These are phyloP conservation scores for Poeciliopsis occidentalis DNA, from an alignment of 2,113 vertebrate species.

Conservation along the genomic window DNA sequence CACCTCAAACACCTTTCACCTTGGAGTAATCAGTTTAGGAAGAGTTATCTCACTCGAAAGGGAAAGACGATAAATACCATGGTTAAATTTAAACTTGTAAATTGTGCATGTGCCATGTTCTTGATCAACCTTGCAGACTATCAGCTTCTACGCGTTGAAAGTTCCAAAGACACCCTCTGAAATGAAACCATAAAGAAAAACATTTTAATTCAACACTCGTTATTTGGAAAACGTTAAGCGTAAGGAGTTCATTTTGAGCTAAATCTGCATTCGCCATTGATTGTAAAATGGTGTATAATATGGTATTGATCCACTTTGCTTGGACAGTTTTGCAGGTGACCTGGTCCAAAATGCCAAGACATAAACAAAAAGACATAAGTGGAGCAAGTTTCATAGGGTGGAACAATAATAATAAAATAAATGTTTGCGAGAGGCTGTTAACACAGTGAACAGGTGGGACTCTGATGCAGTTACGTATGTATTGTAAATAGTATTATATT, in stretches of 20 bases:
- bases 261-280: constrained; percentile 8
- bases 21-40: constrained; percentile 42
- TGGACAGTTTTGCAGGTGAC: constrained; percentile 1
- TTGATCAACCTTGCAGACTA: constrained; percentile 50
- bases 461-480: constrained; percentile 45
- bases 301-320: constrained; percentile 3
- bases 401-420: constrained; percentile 31
- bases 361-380: constrained; percentile 6
- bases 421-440: constrained; percentile 31
- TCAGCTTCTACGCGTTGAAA: constrained; percentile 36
- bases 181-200: constrained; percentile 13
- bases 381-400: constrained; percentile 15
- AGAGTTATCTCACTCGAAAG: constrained; percentile 11
- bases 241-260: constrained; percentile 10
- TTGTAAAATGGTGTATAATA: constrained; percentile 9
- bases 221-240: constrained; percentile 10
- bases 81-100: constrained; percentile 70
- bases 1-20: constrained; percentile 41
- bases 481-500: constrained; percentile 75
- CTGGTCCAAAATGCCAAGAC: constrained; percentile 10
- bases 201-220: constrained; percentile 29
- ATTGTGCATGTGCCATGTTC: constrained; percentile 73
- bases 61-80: constrained; percentile 27
- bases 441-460: constrained; percentile 9
- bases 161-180: constrained; percentile 44